These are phyloP conservation scores for Argyrosomus japonicus DNA, from an alignment of 2,113 vertebrate species.

Conservation along the genomic window DNA sequence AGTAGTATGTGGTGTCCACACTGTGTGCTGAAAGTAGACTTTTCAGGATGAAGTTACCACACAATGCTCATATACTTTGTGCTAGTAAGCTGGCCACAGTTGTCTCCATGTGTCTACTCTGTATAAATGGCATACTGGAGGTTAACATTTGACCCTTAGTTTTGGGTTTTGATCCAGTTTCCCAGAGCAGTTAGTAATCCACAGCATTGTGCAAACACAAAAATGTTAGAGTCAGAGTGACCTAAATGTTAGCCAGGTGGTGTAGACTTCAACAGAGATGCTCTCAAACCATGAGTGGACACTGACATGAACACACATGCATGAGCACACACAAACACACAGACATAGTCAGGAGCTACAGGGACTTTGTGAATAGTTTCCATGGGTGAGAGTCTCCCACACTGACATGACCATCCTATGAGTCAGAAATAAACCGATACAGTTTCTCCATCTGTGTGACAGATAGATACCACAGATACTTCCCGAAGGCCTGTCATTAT, in stretches of 20 bases:
- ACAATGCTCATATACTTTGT: background rate
- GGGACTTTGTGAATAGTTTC: conserved; percentile 72
- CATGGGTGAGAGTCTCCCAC: conserved; percentile 53
- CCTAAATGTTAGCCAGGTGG: conserved; percentile 24
- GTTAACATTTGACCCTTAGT: conserved; percentile 37
- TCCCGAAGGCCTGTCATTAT: conserved; percentile 54
- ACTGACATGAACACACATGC: conserved; percentile 8
- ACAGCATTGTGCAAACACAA: conserved; percentile 15
- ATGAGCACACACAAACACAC: conserved; percentile 28
- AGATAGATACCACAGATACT: conserved; percentile 69
- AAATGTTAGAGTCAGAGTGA: conserved; percentile 5
- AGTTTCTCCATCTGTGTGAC: conserved; percentile 71
- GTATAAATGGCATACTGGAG: background rate
- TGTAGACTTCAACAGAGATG: conserved; percentile 21
- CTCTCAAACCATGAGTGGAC: conserved; percentile 5
- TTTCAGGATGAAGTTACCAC: background rate
- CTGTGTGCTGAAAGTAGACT: conserved; percentile 20
- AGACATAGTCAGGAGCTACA: conserved; percentile 31
- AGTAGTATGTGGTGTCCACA: conserved; percentile 22
- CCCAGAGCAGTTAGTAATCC: background rate
- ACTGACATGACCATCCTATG: conserved; percentile 67
- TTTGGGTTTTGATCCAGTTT: conserved; percentile 9
- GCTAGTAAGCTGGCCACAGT: background rate
- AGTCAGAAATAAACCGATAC: conserved; percentile 73
- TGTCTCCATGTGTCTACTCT: too few relatives aligned